Percentiles rank a stretch among this genome's conserved stretches.
These are phyloP conservation scores for Heliocidaris erythrogramma DNA, from an alignment of 35 echinoderm and acorn worm genomes.

Conservation along the genomic window DNA sequence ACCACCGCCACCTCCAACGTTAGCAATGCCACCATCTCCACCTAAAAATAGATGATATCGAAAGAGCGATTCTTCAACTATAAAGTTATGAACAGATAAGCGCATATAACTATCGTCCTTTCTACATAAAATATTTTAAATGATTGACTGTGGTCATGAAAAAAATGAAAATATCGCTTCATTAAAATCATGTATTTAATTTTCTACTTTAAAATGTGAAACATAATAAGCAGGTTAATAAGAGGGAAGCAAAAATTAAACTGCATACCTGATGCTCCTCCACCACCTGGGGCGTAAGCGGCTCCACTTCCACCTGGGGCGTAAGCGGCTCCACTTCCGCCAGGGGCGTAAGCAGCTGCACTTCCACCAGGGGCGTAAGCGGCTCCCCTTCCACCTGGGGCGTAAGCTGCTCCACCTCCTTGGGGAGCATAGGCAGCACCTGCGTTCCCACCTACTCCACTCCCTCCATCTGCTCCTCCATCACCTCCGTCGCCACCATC, in stretches of 20 bases:
- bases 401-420: neutral
- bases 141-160: no score
- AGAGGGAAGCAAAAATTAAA: neutral
- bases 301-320: neutral
- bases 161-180: no score
- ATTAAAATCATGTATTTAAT: no score
- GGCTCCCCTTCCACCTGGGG: no score
- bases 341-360: neutral
- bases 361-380: no score
- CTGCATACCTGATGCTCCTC: neutral
- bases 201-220: no score
- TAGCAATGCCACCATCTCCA: neutral
- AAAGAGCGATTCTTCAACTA: neutral
- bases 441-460: neutral
- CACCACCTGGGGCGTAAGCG: neutral
- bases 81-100: no score
- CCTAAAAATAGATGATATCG: neutral
- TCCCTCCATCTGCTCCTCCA: neutral
- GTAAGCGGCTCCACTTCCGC: neutral
- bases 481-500: neutral
- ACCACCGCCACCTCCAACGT: neutral
- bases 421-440: neutral
- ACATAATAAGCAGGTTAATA: no score
- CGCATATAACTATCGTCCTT: no score
- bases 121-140: no score